Evolutionary conservation across 2,113 vertebrate species (phyloP).

Genomic region (Chinchilla lanigera): DNA sequence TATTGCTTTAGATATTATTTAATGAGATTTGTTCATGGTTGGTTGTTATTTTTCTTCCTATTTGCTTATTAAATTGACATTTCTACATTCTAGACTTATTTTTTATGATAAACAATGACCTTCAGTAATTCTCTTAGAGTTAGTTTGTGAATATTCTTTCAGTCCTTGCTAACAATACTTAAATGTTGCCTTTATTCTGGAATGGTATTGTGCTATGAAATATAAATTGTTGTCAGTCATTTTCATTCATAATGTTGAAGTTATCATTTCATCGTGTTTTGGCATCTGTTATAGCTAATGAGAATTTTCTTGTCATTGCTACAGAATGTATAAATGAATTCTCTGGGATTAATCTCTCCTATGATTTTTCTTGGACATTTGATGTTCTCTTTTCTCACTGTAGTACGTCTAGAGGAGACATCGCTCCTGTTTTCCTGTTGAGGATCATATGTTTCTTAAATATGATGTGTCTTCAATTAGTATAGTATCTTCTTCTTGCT

Average conservation of each 20-base stretch:
- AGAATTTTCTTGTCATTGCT: not conserved
- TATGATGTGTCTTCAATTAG: not conserved
- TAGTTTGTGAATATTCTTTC: not conserved
- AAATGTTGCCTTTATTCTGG: not conserved
- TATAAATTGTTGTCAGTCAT: not conserved
- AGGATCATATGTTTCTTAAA: not conserved
- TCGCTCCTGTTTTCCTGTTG: not conserved
- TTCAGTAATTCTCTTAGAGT: not conserved
- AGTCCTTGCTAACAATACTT: not conserved
- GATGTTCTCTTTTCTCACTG: not conserved
- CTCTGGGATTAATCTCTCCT: not conserved
- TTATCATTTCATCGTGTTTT: not conserved
- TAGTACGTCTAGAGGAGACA: not conserved
- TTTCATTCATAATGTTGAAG: not conserved
- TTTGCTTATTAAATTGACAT: not conserved
- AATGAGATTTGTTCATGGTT: not conserved
- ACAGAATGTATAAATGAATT: not conserved
- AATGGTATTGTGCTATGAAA: not conserved
- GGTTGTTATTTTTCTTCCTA: not conserved
- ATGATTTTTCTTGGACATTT: not conserved
- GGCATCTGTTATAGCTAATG: not conserved
- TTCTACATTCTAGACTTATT: not conserved
- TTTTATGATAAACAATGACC: not conserved
- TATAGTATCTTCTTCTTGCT: not conserved
- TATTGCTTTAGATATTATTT: not conserved